These are phyloP conservation scores for Meteorus colon DNA, from an alignment of 2,888 invertebrate species.

Conservation along the genomic window DNA sequence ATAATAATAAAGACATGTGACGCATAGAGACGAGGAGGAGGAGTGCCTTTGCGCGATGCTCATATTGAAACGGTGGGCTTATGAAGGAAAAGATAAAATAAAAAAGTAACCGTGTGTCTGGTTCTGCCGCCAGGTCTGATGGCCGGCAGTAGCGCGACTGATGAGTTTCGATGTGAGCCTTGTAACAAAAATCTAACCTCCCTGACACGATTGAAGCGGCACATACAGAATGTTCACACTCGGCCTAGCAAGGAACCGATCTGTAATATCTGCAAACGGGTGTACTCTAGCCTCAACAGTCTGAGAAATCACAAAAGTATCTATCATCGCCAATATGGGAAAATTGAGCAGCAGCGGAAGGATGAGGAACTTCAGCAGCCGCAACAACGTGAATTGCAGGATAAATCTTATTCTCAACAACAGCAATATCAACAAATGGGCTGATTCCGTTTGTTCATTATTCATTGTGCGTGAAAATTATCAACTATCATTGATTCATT, in stretches of 20 bases:
- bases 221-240: conserved; percentile 94
- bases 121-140: conserved; percentile 79
- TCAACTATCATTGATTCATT: background rate
- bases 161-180: conserved; percentile 92
- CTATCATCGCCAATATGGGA: conserved; percentile 82
- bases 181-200: conserved; percentile 93
- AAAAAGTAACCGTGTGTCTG: conserved; percentile 72
- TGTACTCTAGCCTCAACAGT: conserved; percentile 93
- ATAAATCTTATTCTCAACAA: conserved; percentile 52
- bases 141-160: conserved; percentile 80
- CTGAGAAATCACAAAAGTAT: conserved; percentile 94
- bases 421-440: conserved; percentile 59
- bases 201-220: conserved; percentile 90
- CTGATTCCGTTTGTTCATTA: conserved; percentile 49
- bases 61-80: conserved; percentile 30
- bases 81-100: conserved; percentile 33
- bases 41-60: conserved; percentile 36
- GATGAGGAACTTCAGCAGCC: conserved; percentile 73
- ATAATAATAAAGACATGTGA: conserved; percentile 29
- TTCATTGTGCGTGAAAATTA: background rate
- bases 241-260: conserved; percentile 91
- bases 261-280: conserved; percentile 94
- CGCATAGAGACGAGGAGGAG: conserved; percentile 45
- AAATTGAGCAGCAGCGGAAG: conserved; percentile 83
- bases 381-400: conserved; percentile 57